phyloP scores from a whole-genome alignment of 2,113 vertebrate species.

The Circaetus gallicus region DNA sequence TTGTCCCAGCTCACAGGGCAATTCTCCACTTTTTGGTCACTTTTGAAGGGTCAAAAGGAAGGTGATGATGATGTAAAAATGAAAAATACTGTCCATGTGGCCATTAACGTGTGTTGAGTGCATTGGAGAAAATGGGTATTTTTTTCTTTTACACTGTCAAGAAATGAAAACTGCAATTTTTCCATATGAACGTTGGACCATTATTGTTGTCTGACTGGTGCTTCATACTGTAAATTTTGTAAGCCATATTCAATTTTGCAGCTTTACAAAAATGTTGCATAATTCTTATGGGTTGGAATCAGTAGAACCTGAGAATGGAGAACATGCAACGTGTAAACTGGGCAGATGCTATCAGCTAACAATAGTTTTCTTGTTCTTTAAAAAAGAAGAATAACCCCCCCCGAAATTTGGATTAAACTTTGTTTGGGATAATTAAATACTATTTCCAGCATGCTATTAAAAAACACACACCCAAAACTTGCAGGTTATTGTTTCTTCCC shows the following conservation, averaged over 20 bases:
- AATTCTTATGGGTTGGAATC: neutral
- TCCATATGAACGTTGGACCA: neutral
- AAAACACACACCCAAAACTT: neutral
- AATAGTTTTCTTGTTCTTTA: neutral
- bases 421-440: neutral
- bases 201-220: neutral
- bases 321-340: neutral
- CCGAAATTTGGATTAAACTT: neutral
- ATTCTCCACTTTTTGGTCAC: neutral
- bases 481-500: neutral
- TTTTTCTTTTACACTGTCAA: neutral
- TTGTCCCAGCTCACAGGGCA: neutral
- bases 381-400: fast-evolving
- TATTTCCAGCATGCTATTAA: neutral
- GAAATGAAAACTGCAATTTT: neutral
- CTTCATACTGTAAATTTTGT: neutral
- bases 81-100: neutral
- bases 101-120: neutral
- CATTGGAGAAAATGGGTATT: neutral
- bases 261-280: neutral
- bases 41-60: neutral
- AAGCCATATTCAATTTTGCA: neutral
- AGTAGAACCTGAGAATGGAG: neutral
- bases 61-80: neutral
- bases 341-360: neutral